Evolutionary conservation across 2,888 invertebrate species (phyloP).

Genomic region (Drosophila borealis): DNA sequence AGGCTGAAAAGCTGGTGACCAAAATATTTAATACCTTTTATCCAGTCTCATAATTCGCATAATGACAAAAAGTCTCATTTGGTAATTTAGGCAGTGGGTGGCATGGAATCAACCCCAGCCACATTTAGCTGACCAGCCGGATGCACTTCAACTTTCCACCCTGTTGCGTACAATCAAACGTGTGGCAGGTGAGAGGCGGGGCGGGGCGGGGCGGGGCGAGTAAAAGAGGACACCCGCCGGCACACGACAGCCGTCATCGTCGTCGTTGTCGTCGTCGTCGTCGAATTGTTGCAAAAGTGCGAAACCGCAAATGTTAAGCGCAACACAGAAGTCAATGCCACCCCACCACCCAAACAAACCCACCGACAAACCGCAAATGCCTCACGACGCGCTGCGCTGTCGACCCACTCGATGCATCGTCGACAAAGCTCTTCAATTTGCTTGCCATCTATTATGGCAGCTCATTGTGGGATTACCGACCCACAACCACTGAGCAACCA

Average conservation of each 20-base stretch:
- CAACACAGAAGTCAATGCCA: slow-evolving; percentile 81
- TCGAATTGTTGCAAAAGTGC: slow-evolving; percentile 82
- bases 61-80: slow-evolving; percentile 81
- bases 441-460: slow-evolving; percentile 82
- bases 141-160: slow-evolving; percentile 83
- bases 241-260: slow-evolving; percentile 48
- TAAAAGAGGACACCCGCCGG: slow-evolving; percentile 45
- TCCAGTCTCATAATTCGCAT: slow-evolving; percentile 80
- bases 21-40: slow-evolving; percentile 82
- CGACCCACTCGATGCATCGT: slow-evolving; percentile 46
- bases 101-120: slow-evolving; percentile 50
- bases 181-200: not conserved
- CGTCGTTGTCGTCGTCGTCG: slow-evolving; percentile 19
- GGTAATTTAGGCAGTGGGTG: slow-evolving; percentile 72
- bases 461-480: slow-evolving; percentile 82
- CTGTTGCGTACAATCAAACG: slow-evolving; percentile 81
- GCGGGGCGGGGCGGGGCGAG: not conserved
- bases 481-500: slow-evolving; percentile 20
- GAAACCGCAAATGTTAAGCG: slow-evolving; percentile 84
- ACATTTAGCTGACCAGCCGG: slow-evolving; percentile 74
- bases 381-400: slow-evolving; percentile 23
- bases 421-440: slow-evolving; percentile 82
- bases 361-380: slow-evolving; percentile 62
- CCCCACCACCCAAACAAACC: slow-evolving; percentile 41
- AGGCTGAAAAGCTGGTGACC: slow-evolving; percentile 49